Evolutionary conservation across 2,113 vertebrate species (phyloP), one percentile per base, ranked within the genome.

Genomic region (Cathartes aura): DNA sequence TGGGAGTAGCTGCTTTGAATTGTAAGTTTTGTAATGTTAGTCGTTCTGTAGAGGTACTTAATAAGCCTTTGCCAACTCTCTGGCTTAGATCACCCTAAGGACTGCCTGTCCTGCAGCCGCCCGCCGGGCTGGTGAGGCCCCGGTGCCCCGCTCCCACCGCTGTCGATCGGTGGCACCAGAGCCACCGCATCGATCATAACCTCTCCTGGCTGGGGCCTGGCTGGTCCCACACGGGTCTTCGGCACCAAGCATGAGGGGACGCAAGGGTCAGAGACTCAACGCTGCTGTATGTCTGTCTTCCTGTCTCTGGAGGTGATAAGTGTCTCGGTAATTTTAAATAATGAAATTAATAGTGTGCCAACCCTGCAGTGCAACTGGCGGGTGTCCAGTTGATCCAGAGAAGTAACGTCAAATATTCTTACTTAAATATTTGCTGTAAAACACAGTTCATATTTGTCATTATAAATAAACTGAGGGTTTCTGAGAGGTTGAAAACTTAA

Each of bases 301-400:
- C 27, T 4, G 1, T 4, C 36, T 8, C 42, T 1, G 43, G 18
- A 2, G 23, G n/a, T 4, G 0, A 1, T 1, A 4, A 30, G 43
- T 7, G 3, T 15, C 55, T 7, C 64, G 0, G n/a, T 34, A 5
- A 2, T 6, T 16, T 26, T 1, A 32, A 71, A 17, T 20, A 13
- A 8, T 2, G 8, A 11, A 23, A 56, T 12, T 18, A 13, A 38
- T 0, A 4, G 27, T 2, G 38, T 2, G 5, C 11, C 1, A 1
- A 1, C 3, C 16, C 67, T 6, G 40, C 26, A 2, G 11, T 3
- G 27, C 30, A 26, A 3, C 53, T 15, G 6, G 30, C 4, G 0
- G 20, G 32, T 8, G 6, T 7, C 17, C 26, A 3, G 36, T 2
- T 73, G 68, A 36, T 36, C 42, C n/a, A 19, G 38, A 56, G 42